Conservation (phyloP, 2,888 invertebrate genomes). For the Lasius platythorax region DNA sequence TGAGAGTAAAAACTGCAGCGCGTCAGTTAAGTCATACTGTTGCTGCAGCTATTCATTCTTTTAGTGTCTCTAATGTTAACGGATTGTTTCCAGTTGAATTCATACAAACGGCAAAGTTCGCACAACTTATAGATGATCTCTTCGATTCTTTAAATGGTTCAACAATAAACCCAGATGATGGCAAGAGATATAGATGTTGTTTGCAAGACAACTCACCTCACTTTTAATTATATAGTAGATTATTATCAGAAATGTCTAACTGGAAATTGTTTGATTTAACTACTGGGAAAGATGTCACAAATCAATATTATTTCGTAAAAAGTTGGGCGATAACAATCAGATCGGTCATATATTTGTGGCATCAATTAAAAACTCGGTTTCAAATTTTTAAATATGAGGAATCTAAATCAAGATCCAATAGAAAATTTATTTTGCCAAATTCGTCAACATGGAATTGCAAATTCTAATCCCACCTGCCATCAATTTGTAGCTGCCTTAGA, state of each 20-base stretch:
- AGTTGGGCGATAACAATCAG: no score
- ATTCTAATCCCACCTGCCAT: no score
- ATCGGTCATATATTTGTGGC: background rate
- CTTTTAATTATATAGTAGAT: no score
- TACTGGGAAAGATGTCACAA: no score
- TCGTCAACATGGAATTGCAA: background rate
- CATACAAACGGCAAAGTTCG: no score
- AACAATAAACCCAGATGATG: background rate
- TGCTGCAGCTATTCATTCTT: slow-evolving; percentile 9
- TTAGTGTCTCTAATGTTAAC: no score
- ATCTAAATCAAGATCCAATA: background rate
- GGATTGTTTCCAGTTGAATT: no score
- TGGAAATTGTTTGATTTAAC: no score
- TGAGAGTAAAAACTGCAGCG: slow-evolving; percentile 1
- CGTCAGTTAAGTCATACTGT: slow-evolving; percentile 7
- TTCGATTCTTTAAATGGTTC: background rate
- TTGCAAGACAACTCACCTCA: no score
- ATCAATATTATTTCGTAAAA: no score
- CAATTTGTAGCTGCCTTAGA: no score
- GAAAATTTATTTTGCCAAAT: background rate
- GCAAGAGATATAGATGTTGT: background rate
- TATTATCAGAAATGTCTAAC: no score
- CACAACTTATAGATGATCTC: background rate
- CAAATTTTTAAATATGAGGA: background rate
- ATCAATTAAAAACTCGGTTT: slow-evolving; percentile 4